Evolutionary conservation across 2,113 vertebrate species (phyloP).

Genomic region (Chaetorhynchus papuensis): DNA sequence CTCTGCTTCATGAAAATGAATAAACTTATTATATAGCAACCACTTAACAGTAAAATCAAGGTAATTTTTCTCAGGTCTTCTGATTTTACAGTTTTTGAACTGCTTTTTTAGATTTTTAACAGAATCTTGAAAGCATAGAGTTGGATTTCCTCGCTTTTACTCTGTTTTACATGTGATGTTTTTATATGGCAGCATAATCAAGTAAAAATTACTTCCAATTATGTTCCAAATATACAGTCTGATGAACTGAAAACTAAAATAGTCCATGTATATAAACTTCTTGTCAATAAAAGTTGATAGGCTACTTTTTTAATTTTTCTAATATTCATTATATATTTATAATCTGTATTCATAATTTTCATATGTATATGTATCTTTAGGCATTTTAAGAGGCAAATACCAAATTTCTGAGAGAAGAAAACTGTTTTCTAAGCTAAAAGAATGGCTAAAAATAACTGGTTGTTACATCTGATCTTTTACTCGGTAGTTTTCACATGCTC

Average conservation of each 20-base stretch:
- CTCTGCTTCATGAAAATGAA: neutral
- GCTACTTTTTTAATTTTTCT: neutral
- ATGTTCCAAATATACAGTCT: neutral
- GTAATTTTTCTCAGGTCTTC: neutral
- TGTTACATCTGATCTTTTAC: neutral
- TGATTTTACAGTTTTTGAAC: neutral
- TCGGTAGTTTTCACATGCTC: neutral
- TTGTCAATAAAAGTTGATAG: neutral
- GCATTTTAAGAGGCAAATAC: neutral
- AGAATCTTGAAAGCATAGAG: neutral
- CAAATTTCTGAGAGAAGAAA: neutral
- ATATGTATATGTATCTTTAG: neutral
- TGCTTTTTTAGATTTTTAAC: neutral
- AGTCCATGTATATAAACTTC: neutral
- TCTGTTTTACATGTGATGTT: neutral
- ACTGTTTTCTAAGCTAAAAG: neutral
- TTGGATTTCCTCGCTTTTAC: neutral
- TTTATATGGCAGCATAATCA: neutral
- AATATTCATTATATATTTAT: neutral
- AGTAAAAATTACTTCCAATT: neutral
- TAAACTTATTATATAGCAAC: neutral
- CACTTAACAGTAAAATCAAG: neutral
- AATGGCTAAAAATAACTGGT: neutral
- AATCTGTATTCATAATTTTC: neutral
- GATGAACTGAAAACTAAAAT: neutral